Percentiles rank a stretch among this genome's conserved stretches.
phyloP scores from a whole-genome alignment of 2,113 vertebrate species.

The Equus quagga region DNA sequence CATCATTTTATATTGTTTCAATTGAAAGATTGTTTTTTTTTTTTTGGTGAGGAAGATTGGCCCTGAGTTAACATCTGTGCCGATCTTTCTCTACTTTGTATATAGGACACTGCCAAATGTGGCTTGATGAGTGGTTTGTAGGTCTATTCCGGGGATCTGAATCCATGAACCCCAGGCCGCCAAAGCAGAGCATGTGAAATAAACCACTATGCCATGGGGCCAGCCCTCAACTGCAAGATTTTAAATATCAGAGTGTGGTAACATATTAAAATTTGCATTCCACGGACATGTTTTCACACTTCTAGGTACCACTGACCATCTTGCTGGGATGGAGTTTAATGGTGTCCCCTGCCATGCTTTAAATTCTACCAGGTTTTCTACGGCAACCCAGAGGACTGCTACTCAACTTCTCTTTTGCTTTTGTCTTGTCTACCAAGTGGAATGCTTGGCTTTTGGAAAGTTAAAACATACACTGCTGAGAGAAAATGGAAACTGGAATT shows the following conservation, averaged over 20 bases:
- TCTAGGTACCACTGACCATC: not conserved
- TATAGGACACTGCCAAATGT: no score
- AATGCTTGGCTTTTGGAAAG: conserved; percentile 10
- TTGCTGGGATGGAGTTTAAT: not conserved
- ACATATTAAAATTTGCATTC: not conserved
- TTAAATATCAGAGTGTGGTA: not conserved
- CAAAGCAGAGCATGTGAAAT: no score
- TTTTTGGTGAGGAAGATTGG: no score
- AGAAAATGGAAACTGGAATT: conserved; percentile 55
- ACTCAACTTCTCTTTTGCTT: not conserved
- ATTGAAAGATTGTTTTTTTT: not conserved
- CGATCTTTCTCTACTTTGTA: no score
- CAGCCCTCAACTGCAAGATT: no score
- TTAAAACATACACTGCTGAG: conserved; percentile 48
- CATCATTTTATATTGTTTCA: not conserved
- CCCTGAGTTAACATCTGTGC: no score
- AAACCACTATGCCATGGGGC: no score
- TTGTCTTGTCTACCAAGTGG: not conserved
- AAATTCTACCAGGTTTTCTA: not conserved
- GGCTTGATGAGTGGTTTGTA: no score
- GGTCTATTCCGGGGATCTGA: no score
- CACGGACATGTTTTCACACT: not conserved
- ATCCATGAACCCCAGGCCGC: no score
- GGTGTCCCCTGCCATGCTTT: not conserved
- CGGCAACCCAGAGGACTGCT: not conserved